Percentiles rank a stretch among this genome's conserved stretches.
These are phyloP conservation scores for Melinopterus prodromus DNA, from an alignment of 2,888 invertebrate species.

Conservation along the genomic window DNA sequence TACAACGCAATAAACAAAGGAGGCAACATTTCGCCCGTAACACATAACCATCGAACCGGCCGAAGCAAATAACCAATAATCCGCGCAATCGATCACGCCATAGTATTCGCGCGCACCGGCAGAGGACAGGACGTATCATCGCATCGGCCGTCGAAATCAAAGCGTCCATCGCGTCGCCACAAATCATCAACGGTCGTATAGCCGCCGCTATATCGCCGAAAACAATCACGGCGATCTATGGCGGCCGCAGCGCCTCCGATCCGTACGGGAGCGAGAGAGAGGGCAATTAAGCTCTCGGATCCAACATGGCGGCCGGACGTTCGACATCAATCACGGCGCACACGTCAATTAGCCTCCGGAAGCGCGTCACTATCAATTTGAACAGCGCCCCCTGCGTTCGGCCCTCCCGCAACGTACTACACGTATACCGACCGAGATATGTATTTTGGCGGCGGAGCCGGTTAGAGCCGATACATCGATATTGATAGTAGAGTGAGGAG, in stretches of 20 bases:
- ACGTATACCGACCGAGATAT: conserved; percentile 13
- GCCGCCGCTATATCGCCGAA: conserved; percentile 12
- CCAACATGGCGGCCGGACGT: conserved; percentile 61
- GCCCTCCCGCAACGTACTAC: conserved; percentile 19
- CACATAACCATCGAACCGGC: not conserved
- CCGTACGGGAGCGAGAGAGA: conserved; percentile 40
- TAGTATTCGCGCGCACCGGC: not conserved
- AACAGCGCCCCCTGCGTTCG: conserved; percentile 49
- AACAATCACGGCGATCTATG: conserved; percentile 13
- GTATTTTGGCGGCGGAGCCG: not conserved
- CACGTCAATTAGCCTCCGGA: conserved; percentile 63
- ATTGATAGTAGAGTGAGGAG: conserved; percentile 4
- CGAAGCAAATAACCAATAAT: not conserved
- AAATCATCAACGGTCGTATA: conserved; percentile 12
- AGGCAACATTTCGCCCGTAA: not conserved
- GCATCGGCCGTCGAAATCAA: not conserved
- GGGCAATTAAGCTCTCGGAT: conserved; percentile 58
- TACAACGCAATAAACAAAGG: not conserved
- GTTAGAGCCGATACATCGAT: not conserved
- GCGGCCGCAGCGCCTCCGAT: conserved; percentile 16
- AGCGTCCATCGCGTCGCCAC: conserved; percentile 9
- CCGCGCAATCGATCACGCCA: not conserved
- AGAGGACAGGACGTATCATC: not conserved
- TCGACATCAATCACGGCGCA: conserved; percentile 61
- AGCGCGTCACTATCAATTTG: conserved; percentile 63